Percentiles rank a stretch among this genome's conserved stretches.
These are phyloP conservation scores for Linnaemya tessellans DNA, from an alignment of 2,888 invertebrate genomes.

Conservation along the genomic window DNA sequence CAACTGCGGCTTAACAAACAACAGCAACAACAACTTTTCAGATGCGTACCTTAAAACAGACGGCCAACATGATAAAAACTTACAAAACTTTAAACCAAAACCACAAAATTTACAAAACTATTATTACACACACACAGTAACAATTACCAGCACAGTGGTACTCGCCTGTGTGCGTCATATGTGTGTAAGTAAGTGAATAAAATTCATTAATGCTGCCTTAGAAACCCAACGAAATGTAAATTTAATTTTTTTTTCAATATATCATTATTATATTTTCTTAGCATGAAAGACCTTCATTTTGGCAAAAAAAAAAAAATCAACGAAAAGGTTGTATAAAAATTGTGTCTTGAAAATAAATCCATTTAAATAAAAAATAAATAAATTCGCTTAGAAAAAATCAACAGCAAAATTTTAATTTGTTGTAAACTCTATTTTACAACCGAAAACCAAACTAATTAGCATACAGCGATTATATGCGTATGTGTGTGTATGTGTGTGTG, in stretches of 20 bases:
- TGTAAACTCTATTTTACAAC: conserved; percentile 68
- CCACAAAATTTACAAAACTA: conserved; percentile 62
- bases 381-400: conserved; percentile 37
- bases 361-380: conserved; percentile 31
- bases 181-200: conserved; percentile 11
- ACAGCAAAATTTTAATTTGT: conserved; percentile 50
- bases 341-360: conserved; percentile 50
- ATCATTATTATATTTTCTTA: conserved; percentile 29
- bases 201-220: conserved; percentile 47
- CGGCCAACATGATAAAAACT: conserved; percentile 47
- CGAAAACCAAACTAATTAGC: conserved; percentile 64
- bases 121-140: conserved; percentile 20
- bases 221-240: conserved; percentile 62
- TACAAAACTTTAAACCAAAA: conserved; percentile 53
- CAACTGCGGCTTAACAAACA: conserved; percentile 2
- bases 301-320: conserved; percentile 44
- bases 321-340: conserved; percentile 54
- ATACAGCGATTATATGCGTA: conserved; percentile 19
- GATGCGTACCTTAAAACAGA: conserved; percentile 27
- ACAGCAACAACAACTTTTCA: conserved; percentile 6
- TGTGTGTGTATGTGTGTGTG: background rate
- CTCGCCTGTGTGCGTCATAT: background rate
- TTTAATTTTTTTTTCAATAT: conserved; percentile 45
- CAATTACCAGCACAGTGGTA: too few species aligned
- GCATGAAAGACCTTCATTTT: conserved; percentile 62